Percentiles rank a stretch among this genome's conserved stretches.
Evolutionary conservation across 2,888 invertebrate genomes (phyloP).

Genomic region (Elegia similella): DNA sequence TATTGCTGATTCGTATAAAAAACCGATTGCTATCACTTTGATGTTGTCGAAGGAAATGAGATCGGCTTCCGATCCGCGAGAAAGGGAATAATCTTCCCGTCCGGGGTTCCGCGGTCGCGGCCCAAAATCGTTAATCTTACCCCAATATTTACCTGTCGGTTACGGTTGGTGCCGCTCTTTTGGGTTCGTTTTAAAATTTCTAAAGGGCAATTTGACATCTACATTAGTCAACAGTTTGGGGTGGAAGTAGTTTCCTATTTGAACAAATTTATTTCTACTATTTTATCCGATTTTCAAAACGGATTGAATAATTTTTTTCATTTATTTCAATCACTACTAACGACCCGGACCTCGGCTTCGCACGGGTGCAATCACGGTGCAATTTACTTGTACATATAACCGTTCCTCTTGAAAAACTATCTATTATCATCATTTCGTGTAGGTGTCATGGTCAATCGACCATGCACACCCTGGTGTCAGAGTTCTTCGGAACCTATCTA

Average conservation of each 20-base stretch:
- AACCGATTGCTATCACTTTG: slow-evolving; percentile 79
- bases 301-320: too few species aligned
- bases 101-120: slow-evolving; percentile 59
- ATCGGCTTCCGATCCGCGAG: slow-evolving; percentile 77
- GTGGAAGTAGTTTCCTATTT: not conserved
- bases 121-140: slow-evolving; percentile 53
- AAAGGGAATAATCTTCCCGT: slow-evolving; percentile 74
- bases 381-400: too few species aligned
- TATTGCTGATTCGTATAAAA: slow-evolving; percentile 79
- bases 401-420: too few species aligned
- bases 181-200: not conserved
- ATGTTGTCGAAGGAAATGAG: slow-evolving; percentile 80
- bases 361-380: too few species aligned
- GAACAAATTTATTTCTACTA: too few species aligned
- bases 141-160: slow-evolving; percentile 56
- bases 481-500: too few species aligned
- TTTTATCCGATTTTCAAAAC: too few species aligned
- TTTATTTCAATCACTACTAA: too few species aligned
- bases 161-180: not conserved
- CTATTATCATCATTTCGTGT: too few species aligned
- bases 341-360: too few species aligned
- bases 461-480: too few species aligned
- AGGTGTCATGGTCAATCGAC: too few species aligned
- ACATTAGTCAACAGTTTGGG: not conserved
- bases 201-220: not conserved